Conservation (phyloP, 2,888 invertebrate genomes). For the Acheta domesticus region DNA sequence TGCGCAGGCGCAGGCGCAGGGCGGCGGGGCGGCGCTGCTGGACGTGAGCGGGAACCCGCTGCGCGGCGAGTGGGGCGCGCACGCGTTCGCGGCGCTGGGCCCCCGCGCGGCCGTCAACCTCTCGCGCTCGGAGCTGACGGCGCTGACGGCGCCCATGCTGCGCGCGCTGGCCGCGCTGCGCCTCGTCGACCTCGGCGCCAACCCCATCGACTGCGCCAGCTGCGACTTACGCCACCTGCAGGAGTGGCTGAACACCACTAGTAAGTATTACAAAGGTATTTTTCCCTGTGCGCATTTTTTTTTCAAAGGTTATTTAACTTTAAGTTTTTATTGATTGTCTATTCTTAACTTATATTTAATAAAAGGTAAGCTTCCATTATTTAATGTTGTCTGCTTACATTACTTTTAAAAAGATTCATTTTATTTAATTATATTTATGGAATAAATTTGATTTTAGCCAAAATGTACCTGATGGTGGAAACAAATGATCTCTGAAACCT, state of each 20-base stretch:
- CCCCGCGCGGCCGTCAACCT: slow-evolving; percentile 26
- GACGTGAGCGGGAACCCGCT: not conserved
- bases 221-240: slow-evolving; percentile 29
- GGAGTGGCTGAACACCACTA: slow-evolving; percentile 20
- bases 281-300: too few species aligned
- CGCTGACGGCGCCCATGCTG: slow-evolving; percentile 6
- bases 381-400: too few species aligned
- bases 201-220: slow-evolving; percentile 31
- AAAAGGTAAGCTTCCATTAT: too few species aligned
- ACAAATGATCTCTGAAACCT: too few species aligned
- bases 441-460: too few species aligned
- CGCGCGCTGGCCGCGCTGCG: slow-evolving; percentile 20
- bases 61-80: slow-evolving; percentile 18
- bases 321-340: too few species aligned
- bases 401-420: too few species aligned
- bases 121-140: slow-evolving; percentile 24
- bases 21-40: not conserved
- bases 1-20: not conserved
- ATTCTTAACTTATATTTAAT: too few species aligned
- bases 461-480: too few species aligned
- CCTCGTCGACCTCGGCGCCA: slow-evolving; percentile 30
- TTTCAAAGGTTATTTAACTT: too few species aligned
- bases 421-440: too few species aligned
- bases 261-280: not conserved
- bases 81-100: not conserved